Conservation (phyloP, 2,113 vertebrate genomes). For the Perca flavescens region DNA sequence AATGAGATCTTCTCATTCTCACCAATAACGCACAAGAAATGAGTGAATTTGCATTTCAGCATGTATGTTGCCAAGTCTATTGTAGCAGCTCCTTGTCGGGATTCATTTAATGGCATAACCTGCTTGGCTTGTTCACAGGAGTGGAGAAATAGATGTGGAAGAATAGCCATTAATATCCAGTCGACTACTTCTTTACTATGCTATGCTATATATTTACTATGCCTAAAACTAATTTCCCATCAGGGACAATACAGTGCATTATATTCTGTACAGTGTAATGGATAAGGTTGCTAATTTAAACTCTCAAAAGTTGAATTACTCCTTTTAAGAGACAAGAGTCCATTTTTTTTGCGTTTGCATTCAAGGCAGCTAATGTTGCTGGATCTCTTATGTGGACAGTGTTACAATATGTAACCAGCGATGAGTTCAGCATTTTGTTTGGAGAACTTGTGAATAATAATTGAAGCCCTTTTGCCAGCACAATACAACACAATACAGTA, state of each 20-base stretch:
- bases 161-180: too few relatives aligned
- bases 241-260: too few relatives aligned
- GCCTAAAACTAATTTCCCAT: too few relatives aligned
- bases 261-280: neutral
- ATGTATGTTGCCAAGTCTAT: too few relatives aligned
- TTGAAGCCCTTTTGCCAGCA: conserved; percentile 5
- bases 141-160: neutral
- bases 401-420: conserved; percentile 8
- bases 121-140: neutral
- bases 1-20: neutral
- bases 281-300: neutral
- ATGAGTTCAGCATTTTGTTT: conserved; percentile 27
- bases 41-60: neutral
- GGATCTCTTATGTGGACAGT: neutral
- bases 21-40: neutral
- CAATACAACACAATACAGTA: neutral
- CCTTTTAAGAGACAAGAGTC: neutral
- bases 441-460: conserved; percentile 18
- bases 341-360: conserved; percentile 9
- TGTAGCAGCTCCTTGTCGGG: neutral
- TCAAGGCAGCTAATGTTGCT: neutral
- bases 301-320: neutral
- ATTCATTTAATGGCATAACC: neutral
- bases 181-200: too few relatives aligned
- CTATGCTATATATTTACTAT: too few relatives aligned